Base-by-base conservation (phyloP, 92 coral and sea anemone genomes). In the Porites lobata region DNA sequence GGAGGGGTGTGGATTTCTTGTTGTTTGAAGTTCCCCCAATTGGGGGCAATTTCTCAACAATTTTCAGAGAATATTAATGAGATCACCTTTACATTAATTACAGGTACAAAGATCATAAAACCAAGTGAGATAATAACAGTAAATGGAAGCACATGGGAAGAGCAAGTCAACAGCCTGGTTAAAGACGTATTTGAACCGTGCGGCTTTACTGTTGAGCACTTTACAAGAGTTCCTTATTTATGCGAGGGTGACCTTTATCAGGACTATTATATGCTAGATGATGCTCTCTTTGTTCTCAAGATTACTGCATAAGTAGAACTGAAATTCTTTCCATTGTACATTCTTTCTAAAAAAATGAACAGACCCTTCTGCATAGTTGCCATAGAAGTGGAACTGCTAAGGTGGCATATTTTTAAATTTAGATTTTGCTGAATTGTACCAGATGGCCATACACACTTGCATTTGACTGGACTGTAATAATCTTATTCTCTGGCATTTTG, bases 171-270 rank as follows among this genome's bases (percentile, higher is more conserved):
- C 50, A 93, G 96, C 85, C 76, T 96, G 50, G 91, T 96, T 7
- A 82, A 94, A 13, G 96, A 95, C 86, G 96, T 95, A 50, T 96
- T 96, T 85, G 83, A 62, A 24, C 99, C 99, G 21, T 88, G 85
- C 56, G 99, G 99, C 59, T 96, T 88, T 57, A 63, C 90, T 20
- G 92, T 96, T 1, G 99, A 96, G 75, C 81, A 78, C 9, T 96
- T 96, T 65, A 95, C 98, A 18, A 87, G 92, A 61, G 89, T 95
- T 26, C 99, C 99, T 61, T 96, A 96, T 83, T 79, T 96, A 77
- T 96, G 99, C 21, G 99, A 96, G 82, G 99, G 99, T 54, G 99
- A 96, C 84, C 83, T 96, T 12, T 93, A 90, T 75, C 87, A 87
- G 62, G 98, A 94, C 79, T 96, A 87, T 81, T 96, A 96, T 85